phyloP scores from a whole-genome alignment of 2,797 vertebrate species.

The Peromyscus attwateri region DNA sequence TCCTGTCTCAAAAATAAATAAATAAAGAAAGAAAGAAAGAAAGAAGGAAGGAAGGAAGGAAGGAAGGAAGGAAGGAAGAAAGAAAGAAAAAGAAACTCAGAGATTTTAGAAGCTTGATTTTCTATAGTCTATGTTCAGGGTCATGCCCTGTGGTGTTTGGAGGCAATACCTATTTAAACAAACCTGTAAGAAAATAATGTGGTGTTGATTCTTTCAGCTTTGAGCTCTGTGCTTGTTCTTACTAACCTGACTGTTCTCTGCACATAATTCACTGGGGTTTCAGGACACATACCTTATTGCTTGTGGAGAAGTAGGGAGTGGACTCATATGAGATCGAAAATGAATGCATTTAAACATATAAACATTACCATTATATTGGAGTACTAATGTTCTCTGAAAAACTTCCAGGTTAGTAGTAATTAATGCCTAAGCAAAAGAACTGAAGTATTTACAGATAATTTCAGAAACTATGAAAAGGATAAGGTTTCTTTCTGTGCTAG shows the following conservation, averaged over 20 bases:
- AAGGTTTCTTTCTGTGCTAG: neutral
- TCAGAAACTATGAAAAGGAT: neutral
- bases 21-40: too few species aligned
- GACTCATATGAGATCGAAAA: neutral
- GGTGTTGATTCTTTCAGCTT: neutral
- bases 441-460: neutral
- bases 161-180: neutral
- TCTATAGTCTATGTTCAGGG: neutral
- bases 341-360: neutral
- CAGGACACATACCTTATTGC: neutral
- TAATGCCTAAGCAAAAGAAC: constrained; percentile 30
- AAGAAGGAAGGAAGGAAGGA: too few species aligned
- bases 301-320: neutral
- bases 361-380: neutral
- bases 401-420: neutral
- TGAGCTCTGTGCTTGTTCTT: neutral
- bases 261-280: neutral
- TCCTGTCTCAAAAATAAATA: too few species aligned
- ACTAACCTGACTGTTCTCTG: neutral
- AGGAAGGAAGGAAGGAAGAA: too few species aligned
- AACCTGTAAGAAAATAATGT: neutral
- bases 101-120: neutral
- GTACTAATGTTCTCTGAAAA: constrained; percentile 22
- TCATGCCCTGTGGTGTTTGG: neutral
- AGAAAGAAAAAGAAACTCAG: neutral